These are phyloP conservation scores for Leptopilina clavipes DNA, from an alignment of 1,140 invertebrate species.

Conservation along the genomic window DNA sequence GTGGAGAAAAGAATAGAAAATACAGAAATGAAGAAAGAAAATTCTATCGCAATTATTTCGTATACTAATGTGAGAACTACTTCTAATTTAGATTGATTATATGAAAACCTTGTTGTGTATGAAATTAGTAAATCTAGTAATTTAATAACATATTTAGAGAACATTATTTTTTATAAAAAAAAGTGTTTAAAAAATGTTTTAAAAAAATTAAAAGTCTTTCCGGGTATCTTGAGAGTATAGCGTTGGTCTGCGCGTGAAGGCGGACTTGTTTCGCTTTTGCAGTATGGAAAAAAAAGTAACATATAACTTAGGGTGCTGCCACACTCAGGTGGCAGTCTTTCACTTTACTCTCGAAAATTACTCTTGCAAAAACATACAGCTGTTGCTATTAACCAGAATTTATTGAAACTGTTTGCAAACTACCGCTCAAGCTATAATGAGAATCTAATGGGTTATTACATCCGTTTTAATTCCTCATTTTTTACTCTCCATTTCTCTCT, in stretches of 20 bases:
- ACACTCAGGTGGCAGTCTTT: constrained; percentile 31
- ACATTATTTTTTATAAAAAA: neutral
- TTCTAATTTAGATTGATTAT: no score
- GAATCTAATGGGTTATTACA: constrained; percentile 25
- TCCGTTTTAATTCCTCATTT: neutral
- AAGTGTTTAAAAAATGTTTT: neutral
- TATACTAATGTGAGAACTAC: no score
- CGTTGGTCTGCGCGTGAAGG: neutral
- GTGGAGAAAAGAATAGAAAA: no score
- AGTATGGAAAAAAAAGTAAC: constrained; percentile 13
- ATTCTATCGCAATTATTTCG: no score
- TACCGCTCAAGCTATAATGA: constrained; percentile 26
- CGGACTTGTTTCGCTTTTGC: neutral
- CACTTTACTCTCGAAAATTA: constrained; percentile 34
- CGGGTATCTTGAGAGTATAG: neutral
- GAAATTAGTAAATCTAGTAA: no score
- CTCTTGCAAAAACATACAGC: constrained; percentile 22
- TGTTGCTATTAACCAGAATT: constrained; percentile 31
- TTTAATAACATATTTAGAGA: neutral
- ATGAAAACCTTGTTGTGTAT: no score
- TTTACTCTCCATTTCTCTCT: neutral
- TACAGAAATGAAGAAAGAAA: no score
- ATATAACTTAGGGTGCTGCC: constrained; percentile 23
- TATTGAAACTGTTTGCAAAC: constrained; percentile 31
- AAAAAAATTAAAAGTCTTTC: neutral